These are phyloP conservation scores for Hycleus cichorii DNA, from an alignment of 1,140 invertebrate species.

Conservation along the genomic window DNA sequence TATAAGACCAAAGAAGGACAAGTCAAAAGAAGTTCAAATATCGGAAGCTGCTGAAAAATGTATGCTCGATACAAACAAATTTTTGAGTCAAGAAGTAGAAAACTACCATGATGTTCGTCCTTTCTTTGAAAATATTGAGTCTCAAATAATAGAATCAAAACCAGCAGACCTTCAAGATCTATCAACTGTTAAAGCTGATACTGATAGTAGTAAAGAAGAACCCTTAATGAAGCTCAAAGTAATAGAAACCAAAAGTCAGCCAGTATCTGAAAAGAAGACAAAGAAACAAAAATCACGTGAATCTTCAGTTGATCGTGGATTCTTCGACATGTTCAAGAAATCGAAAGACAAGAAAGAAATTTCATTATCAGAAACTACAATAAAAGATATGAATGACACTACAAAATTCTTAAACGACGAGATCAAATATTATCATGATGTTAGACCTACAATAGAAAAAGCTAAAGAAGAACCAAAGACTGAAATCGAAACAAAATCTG, in stretches of 20 bases:
- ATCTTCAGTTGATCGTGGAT: neutral
- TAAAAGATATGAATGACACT: conserved; percentile 13
- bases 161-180: neutral
- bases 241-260: neutral
- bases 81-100: conserved; percentile 17
- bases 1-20: conserved; percentile 14
- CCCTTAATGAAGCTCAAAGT: neutral
- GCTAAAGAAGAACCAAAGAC: neutral
- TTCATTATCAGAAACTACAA: conserved; percentile 2
- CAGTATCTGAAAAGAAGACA: neutral
- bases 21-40: conserved; percentile 2
- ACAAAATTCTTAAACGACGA: conserved; percentile 4
- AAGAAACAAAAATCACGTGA: neutral
- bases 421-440: conserved; percentile 10
- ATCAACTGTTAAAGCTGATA: neutral
- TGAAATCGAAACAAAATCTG: no score
- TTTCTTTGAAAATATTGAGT: no score
- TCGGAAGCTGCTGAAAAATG: neutral
- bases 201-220: conserved; percentile 2
- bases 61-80: conserved; percentile 11
- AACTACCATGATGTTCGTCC: conserved; percentile 19
- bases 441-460: neutral
- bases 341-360: neutral
- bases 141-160: neutral
- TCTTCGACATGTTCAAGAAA: conserved; percentile 15